phyloP scores from a whole-genome alignment of 2,888 invertebrate species.

The Dorcus hopei region DNA sequence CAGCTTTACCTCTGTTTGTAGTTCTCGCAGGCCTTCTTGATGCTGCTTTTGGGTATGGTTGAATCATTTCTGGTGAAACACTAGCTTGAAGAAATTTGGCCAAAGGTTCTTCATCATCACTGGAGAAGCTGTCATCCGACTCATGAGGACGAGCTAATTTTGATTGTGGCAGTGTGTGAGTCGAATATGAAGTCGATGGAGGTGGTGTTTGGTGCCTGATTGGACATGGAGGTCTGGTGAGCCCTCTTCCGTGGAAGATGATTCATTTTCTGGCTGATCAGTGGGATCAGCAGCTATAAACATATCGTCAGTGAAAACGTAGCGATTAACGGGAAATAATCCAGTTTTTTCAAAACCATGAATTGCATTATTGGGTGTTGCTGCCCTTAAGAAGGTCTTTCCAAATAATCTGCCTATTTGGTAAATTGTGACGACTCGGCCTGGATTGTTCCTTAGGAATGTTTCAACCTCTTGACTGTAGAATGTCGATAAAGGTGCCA shows the following conservation, averaged over 20 bases:
- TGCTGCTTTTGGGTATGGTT: neutral
- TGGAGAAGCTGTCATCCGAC: too few relatives aligned
- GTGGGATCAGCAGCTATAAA: neutral
- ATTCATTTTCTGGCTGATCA: too few relatives aligned
- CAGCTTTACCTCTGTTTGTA: neutral
- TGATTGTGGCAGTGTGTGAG: neutral
- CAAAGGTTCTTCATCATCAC: too few relatives aligned
- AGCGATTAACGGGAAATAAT: neutral
- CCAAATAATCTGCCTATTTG: neutral
- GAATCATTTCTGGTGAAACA: neutral
- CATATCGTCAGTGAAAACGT: neutral
- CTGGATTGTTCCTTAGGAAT: neutral
- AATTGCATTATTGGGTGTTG: conserved; percentile 3
- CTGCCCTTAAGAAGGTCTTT: neutral
- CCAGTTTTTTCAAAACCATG: neutral
- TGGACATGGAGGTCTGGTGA: neutral
- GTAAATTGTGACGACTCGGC: neutral
- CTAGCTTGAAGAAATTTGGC: too few relatives aligned
- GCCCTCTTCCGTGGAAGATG: neutral
- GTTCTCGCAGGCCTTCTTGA: neutral
- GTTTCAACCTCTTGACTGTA: neutral
- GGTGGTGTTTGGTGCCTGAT: conserved; percentile 5
- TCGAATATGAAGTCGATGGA: conserved; percentile 4
- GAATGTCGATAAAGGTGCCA: conserved; percentile 2
- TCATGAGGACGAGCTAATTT: too few relatives aligned